Evolutionary conservation across 2,888 invertebrate species (phyloP), one percentile per base, ranked within the genome.

Genomic region (Heliconius sara): DNA sequence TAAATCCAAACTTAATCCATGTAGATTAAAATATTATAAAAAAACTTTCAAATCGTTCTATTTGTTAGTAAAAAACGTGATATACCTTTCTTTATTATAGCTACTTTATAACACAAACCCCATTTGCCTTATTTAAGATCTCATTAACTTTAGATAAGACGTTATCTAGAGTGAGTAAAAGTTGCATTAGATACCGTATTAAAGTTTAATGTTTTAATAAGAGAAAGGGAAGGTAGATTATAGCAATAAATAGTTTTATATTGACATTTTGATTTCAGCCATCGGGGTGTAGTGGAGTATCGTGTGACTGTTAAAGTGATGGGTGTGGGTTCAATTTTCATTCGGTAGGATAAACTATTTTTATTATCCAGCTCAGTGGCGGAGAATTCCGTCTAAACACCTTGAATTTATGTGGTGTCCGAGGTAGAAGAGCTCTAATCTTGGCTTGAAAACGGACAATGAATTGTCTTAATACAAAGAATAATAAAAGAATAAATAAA

Each of bases 121-220:
- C 43, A 70, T 70, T 70, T 70, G 70, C 70, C 25, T 70, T 70
- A 68, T 70, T 70, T 43, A 70, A 47, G 70, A 70, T 70, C 43
- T 10, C 43, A 47, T 70, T 70, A 70, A 25, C 25, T n/a, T 68
- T 43, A 47, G 70, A 70, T 70, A 70, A 70, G 70, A 43, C 43
- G 70, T 70, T 70, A 70, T 70, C 25, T 47, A 43, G 43, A 16
- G 70, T 43, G 12, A 39, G 68, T 70, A 43, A 43, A 70, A 70
- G 25, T 25, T 25, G 70, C 43, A 47, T 70, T 70, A 70, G 39
- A 43, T 68, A 70, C 25, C 16, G 70, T 47, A 9, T 47, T 70
- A 47, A 70, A 43, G 70, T 25, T 70, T 70, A 43, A 70, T 47
- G 70, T 70, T 70, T 70, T 70, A 47, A 70, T 70, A 70, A 43